Evolutionary conservation across 2,888 invertebrate species (phyloP).

Genomic region (Microctonus brassicae): DNA sequence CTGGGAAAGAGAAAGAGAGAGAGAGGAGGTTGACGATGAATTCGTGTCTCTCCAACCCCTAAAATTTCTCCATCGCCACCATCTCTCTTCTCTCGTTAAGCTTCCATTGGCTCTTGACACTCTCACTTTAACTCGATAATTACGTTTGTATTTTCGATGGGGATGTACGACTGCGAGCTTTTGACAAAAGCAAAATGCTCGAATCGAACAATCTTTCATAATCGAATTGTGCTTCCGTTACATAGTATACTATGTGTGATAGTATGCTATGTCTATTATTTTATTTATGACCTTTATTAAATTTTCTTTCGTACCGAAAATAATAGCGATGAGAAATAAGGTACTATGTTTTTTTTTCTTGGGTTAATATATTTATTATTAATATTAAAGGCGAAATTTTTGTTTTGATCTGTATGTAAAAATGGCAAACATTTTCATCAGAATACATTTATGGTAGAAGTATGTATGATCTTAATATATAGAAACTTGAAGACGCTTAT

Average conservation of each 20-base stretch:
- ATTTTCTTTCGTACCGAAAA: background rate
- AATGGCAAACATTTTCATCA: slow-evolving; percentile 9
- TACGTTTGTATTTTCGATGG: slow-evolving; percentile 27
- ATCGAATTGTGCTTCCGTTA: slow-evolving; percentile 36
- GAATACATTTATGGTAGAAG: slow-evolving; percentile 17
- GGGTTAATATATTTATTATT: no score
- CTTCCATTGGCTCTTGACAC: slow-evolving; percentile 29
- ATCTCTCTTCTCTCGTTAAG: slow-evolving; percentile 6
- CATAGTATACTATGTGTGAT: background rate
- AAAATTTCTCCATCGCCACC: background rate
- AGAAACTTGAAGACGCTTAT: background rate
- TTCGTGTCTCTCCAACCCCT: slow-evolving; percentile 26
- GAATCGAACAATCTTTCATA: slow-evolving; percentile 42
- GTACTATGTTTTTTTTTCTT: background rate
- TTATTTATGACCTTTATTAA: background rate
- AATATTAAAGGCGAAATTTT: no score
- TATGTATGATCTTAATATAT: background rate
- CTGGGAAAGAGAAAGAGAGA: slow-evolving; percentile 7
- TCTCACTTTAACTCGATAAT: slow-evolving; percentile 36
- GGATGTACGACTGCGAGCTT: slow-evolving; percentile 42
- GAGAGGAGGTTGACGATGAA: slow-evolving; percentile 28
- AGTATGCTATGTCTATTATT: background rate
- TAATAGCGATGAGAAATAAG: no score
- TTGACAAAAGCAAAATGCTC: slow-evolving; percentile 39
- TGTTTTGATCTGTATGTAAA: background rate